Evolutionary conservation across 2,888 invertebrate species (phyloP).

Genomic region (Stictocephala bisonia): DNA sequence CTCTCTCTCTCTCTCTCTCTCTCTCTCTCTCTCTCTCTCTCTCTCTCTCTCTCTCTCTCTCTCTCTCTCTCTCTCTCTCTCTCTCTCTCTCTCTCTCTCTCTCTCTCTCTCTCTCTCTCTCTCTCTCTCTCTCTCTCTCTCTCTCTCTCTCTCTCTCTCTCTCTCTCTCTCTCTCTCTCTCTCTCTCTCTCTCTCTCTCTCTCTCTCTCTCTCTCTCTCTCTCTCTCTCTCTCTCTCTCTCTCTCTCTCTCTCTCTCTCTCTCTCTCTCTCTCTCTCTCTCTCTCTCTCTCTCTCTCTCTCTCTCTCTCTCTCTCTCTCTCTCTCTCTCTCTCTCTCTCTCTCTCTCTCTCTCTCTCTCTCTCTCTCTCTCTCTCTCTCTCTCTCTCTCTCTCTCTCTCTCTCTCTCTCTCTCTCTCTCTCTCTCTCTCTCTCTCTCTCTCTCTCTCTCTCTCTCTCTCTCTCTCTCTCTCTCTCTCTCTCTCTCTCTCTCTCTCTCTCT

Average conservation of each 20-base stretch:
- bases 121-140: slow-evolving; percentile 59
- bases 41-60: no score
- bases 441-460: not conserved
- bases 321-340: no score
- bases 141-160: slow-evolving; percentile 61
- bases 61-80: no score
- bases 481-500: not conserved
- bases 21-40: no score
- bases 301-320: slow-evolving; percentile 57
- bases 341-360: no score
- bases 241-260: not conserved
- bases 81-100: no score
- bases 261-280: not conserved
- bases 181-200: not conserved
- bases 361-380: no score
- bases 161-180: slow-evolving; percentile 53
- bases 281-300: slow-evolving; percentile 26
- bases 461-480: not conserved
- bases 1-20: no score
- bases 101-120: no score
- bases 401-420: not conserved
- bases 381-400: no score
- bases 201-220: not conserved
- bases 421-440: not conserved
- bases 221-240: not conserved